Evolutionary conservation across 2,888 invertebrate species (phyloP), one percentile per base, ranked within the genome.

Genomic region (Spialia ferax): DNA sequence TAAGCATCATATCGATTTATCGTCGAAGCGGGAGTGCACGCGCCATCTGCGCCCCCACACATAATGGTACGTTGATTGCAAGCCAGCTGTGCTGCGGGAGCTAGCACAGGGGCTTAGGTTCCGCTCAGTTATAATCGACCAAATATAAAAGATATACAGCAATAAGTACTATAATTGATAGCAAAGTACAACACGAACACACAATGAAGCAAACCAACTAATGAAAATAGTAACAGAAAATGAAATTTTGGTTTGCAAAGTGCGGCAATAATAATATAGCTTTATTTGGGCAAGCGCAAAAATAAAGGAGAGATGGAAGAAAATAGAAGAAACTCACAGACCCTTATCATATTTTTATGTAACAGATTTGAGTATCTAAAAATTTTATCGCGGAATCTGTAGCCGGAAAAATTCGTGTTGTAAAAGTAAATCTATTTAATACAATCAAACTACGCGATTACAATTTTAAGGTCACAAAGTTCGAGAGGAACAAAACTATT

Each of bases 21-120:
- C 72, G 80, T 38, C 38, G n/a, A 18, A 70, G 74, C 75, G 74
- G 78, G 83, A 77, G 75, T 79, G 82, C 85, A 84, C 85, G 86
- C 79, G 84, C 86, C 92, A 92, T 92, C 91, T 92, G 93, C 92
- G 84, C 85, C 89, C 91, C 91, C 92, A 88, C 90, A 87, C 90
- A 89, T 42, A 42, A 42, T 42, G 42, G 15, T 77, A 76, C 78
- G 87, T 87, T 86, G 89, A 89, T 87, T 86, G 83, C 78, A 78
- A 77, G 77, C 88, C 92, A 92, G 92, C 92, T 92, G 92, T 89
- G 79, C 10, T 35, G 22, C 38, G n/a, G 38, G 42, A 42, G 15
- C 15, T 11, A 4, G 2, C 0, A 45, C 29, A 8, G 5, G 13
- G 10, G 26, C 52, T 15, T 64, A 23, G 56, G 64, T 64, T 57